A percentile compares a stretch with the other conserved stretches of the same genome.
Evolutionary conservation across 2,888 invertebrate genomes (phyloP).

Genomic region (Apotomis turbidana): DNA sequence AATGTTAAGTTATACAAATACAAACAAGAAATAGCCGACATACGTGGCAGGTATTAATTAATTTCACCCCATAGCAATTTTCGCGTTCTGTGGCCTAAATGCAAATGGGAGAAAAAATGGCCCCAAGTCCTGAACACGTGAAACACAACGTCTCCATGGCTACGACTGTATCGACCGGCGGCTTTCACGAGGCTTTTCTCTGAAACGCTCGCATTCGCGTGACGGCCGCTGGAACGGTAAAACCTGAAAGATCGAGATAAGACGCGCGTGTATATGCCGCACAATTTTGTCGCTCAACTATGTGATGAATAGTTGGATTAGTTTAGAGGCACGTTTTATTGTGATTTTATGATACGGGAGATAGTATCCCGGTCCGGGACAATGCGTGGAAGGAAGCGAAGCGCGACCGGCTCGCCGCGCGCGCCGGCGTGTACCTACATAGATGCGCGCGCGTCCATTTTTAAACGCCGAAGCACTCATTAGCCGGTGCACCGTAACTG

Average conservation of each 20-base stretch:
- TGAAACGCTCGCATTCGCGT: slow-evolving; percentile 76
- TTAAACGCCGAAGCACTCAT: slow-evolving; percentile 72
- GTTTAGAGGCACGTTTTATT: neutral
- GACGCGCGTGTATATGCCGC: slow-evolving; percentile 31
- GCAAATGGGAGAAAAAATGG: slow-evolving; percentile 72
- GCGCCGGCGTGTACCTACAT: slow-evolving; percentile 42
- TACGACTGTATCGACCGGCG: slow-evolving; percentile 80
- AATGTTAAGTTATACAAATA: slow-evolving; percentile 34
- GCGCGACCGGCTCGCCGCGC: slow-evolving; percentile 68
- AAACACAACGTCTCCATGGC: slow-evolving; percentile 79
- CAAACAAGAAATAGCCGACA: slow-evolving; percentile 18
- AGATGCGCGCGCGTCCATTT: slow-evolving; percentile 72
- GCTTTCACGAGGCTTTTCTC: slow-evolving; percentile 80
- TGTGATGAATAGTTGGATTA: neutral
- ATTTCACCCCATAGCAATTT: slow-evolving; percentile 59
- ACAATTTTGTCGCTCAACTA: neutral
- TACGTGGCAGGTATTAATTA: slow-evolving; percentile 47
- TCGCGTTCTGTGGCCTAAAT: slow-evolving; percentile 75
- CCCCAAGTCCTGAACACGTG: slow-evolving; percentile 69
- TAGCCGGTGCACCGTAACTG: slow-evolving; percentile 79
- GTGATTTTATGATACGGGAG: slow-evolving; percentile 15
- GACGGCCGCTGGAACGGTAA: slow-evolving; percentile 74
- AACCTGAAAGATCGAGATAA: slow-evolving; percentile 69
- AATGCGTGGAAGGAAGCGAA: slow-evolving; percentile 78
- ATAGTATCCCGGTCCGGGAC: slow-evolving; percentile 61